phyloP scores from a whole-genome alignment of 2,113 vertebrate genomes.

The Redunca redunca region DNA sequence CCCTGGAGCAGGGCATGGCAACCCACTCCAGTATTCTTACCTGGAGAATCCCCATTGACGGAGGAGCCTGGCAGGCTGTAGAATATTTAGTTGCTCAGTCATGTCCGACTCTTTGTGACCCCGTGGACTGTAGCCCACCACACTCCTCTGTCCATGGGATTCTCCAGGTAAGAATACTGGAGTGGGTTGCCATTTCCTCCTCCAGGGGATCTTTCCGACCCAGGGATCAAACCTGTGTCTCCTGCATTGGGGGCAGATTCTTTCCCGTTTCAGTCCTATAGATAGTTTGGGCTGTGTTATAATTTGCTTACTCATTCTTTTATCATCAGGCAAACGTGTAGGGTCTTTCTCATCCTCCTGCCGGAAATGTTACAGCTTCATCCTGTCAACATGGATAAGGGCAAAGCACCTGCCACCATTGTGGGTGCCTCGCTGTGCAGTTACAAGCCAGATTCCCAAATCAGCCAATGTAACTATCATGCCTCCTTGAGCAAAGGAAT shows the following conservation, averaged over 20 bases:
- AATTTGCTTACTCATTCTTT: background rate
- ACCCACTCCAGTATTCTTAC: background rate
- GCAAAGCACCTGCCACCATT: background rate
- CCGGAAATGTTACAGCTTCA: background rate
- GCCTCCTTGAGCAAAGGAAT: conserved; percentile 40
- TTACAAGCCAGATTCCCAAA: background rate
- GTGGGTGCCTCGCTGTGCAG: background rate
- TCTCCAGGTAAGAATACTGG: background rate
- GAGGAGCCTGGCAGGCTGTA: background rate
- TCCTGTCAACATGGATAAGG: background rate
- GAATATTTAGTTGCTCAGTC: background rate
- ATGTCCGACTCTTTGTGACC: background rate
- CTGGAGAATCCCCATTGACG: background rate
- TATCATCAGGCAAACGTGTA: background rate
- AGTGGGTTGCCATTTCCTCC: background rate
- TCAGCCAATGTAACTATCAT: background rate
- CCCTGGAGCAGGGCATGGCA: background rate
- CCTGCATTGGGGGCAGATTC: background rate
- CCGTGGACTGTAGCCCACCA: background rate
- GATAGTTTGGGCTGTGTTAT: background rate
- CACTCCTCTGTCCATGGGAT: background rate
- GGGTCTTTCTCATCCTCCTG: background rate
- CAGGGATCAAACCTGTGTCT: background rate
- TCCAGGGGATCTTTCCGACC: background rate
- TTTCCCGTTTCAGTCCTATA: background rate